Evolutionary conservation across 2,113 vertebrate genomes (phyloP), one percentile per base, ranked within the genome.

Genomic region (Passer montanus): DNA sequence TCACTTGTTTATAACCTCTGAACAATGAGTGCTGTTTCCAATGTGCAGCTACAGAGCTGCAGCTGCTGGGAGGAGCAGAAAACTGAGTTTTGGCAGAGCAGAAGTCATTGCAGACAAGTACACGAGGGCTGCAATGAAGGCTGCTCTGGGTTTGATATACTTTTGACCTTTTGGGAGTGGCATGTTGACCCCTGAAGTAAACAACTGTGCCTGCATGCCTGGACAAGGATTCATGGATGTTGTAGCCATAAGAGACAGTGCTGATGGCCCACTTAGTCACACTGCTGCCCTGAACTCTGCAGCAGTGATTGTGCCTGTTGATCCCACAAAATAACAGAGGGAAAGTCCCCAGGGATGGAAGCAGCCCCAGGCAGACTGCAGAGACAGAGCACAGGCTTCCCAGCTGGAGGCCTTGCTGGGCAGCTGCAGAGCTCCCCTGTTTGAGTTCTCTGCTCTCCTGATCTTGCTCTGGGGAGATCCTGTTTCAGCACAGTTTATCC

Each of bases 11-110:
- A 33, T 64, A 84, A 60, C 52, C 64, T 78, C 85, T 44, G 37
- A 90, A 90, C 73, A 89, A 78, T 19, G 31, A 73, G 39, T 44
- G 64, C 76, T 52, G 60, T 46, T 84, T 84, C 37, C 39, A 72
- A 41, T 6, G 8, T 41, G 43, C 82, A 90, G 81, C 67, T 33
- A 56, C 6, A 21, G 89, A 79, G 78, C 87, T 83, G 81, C 95
- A 90, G 94, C 94, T 95, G 90, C 88, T 90, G 70, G 88, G 85
- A 96, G 82, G 93, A 74, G 89, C 44, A 92, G 73, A 90, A 88
- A 78, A 68, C 43, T 27, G 79, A 64, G 69, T 68, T 93, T 87
- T 89, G 72, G 83, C 85, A 92, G 68, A 77, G 85, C 60, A 63
- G 2, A 86, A 96, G 76, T 44, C 52, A 49, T 75, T 81, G 49